These are phyloP conservation scores for Beris chalybata DNA, from an alignment of 2,888 invertebrate genomes.

Conservation along the genomic window DNA sequence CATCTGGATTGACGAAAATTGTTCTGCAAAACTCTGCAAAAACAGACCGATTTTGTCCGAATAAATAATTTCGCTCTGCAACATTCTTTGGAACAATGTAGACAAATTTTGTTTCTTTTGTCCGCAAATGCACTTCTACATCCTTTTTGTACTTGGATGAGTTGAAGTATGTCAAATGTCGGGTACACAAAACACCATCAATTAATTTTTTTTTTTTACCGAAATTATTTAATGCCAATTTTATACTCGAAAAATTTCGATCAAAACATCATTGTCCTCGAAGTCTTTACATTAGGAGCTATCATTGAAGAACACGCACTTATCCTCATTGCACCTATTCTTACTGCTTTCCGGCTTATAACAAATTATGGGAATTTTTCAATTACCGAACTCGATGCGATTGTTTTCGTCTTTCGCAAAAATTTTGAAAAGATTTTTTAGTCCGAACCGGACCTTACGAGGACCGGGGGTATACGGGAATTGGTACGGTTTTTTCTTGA, in stretches of 20 bases:
- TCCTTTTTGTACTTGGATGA: too few relatives aligned
- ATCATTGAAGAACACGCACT: constrained; percentile 3
- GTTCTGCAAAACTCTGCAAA: too few relatives aligned
- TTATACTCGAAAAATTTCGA: constrained; percentile 22
- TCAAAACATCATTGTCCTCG: constrained; percentile 28
- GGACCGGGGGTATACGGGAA: constrained; percentile 8
- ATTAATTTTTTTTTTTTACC: too few relatives aligned
- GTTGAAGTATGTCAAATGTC: too few relatives aligned
- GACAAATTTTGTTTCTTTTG: too few relatives aligned
- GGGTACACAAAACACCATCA: too few relatives aligned
- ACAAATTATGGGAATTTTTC: constrained; percentile 37
- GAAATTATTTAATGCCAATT: constrained; percentile 8
- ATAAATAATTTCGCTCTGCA: too few relatives aligned
- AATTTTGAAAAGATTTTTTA: constrained; percentile 13
- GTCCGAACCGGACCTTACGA: constrained; percentile 13
- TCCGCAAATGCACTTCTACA: too few relatives aligned
- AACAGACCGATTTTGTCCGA: too few relatives aligned
- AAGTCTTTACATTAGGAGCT: constrained; percentile 18
- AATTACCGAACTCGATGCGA: constrained; percentile 24
- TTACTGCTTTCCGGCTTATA: constrained; percentile 35
- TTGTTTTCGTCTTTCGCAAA: constrained; percentile 24
- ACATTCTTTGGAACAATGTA: too few relatives aligned
- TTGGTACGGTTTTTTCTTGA: neutral
- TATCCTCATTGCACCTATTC: constrained; percentile 17
- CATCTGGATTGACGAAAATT: too few relatives aligned